Base-by-base conservation (phyloP, 2,888 invertebrate species). In the Andrena marginata region DNA sequence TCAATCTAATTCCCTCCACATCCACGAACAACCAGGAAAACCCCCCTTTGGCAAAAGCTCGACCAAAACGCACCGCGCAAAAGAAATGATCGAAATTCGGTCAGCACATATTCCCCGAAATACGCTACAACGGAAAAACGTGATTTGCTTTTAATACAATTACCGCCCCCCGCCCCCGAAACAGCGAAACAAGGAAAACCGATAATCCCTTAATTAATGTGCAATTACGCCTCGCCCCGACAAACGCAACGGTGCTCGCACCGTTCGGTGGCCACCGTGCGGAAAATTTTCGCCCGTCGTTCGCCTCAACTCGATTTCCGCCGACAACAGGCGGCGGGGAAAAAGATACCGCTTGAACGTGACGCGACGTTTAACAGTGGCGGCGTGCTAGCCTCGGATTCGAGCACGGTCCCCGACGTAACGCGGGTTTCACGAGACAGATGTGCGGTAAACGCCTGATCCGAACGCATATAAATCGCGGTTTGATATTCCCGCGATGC, bases 401-500 rank as follows among this genome's bases (percentile, higher is more conserved):
- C 4, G 49, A 60, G 29, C 16, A 13, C 4, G 4, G 13, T 23
- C 35, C 13, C 26, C 42, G 63, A 76, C 49, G 33, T 23, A 71
- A 54, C 23, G n/a, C 23, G 42, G 29, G n/a, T 60, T 73, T 77
- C 67, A 10, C 2, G 2, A 13, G 10, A 33, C 33, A 35, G 49
- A 42, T 51, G 20, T 10, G 42, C 2, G n/a, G 51, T 8, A 65
- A 65, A 60, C 59, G 31, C 8, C 35, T 26, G 69, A 69, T 65
- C 75, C 54, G 16, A 64, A 2, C 23, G 23, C 20, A 7, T 63
- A 54, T 49, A 69, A 83, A 75, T 69, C 20, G 72, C 51, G 56
- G 73, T 76, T 80, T 62, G 72, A 85, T 80, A 77, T 82, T 54
- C 35, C 70, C 56, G 48, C 29, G 56, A 80, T n/a, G 2, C 2